Evolutionary conservation across 2,888 invertebrate species (phyloP), one percentile per base, ranked within the genome.

Genomic region (Nysson spinosus): DNA sequence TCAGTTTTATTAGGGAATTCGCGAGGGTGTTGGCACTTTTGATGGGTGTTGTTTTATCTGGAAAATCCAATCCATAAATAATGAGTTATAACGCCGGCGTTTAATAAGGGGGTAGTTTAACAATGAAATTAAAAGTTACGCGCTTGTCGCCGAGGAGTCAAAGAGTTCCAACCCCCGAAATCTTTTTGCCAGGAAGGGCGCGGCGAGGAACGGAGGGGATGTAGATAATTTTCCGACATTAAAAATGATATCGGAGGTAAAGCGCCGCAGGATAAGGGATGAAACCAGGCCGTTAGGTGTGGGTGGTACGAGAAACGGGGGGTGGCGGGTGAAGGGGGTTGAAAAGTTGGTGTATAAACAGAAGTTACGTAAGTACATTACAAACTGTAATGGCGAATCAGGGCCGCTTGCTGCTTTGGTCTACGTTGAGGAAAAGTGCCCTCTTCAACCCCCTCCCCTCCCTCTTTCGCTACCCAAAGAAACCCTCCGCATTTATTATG

Each of bases 281-380:
- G 81, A 81, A 81, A 79, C 79, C n/a, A 78, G 73, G 51, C 63
- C 67, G 73, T 52, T 40, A 50, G 63, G 50, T 58, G 55, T 44
- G 57, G 56, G 34, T 22, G 22, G 43, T 46, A 17, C n/a, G 22
- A 24, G 42, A 63, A 46, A 26, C 52, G 26, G 40, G 37, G 26
- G 49, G 54, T 66, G 57, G 30, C 60, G 46, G 54, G 40, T 65
- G 37, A 42, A 16, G 46, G 68, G 17, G 62, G 64, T 72, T 77
- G 80, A 83, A 86, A 86, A 82, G 84, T 85, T 85, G 83, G 83
- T 84, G 80, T 85, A 86, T 86, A 86, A 86, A 86, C 86, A 86
- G 83, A 86, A 86, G 85, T 86, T 86, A 80, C 82, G 81, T 85
- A 85, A 86, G 85, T 84, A 85, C 85, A 86, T 86, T 86, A 86